Evolutionary conservation across 2,797 vertebrate genomes (phyloP), one percentile per base, ranked within the genome.

Genomic region (Ispidina picta): DNA sequence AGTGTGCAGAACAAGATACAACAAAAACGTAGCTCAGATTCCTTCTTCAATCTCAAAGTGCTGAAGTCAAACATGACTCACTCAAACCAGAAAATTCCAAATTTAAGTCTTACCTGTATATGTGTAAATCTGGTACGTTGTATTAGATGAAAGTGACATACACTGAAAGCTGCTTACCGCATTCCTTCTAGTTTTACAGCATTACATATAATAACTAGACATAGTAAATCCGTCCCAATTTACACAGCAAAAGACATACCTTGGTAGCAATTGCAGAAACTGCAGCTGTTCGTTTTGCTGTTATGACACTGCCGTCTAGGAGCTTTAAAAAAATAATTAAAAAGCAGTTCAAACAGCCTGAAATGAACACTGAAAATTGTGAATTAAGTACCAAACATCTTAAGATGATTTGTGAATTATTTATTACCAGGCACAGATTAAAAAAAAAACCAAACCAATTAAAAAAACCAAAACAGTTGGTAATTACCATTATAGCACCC

Each of bases 231-330:
- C n/a, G 23, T 21, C 39, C 33, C 8, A 4, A 0, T 39, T 9
- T 26, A 56, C 11, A 20, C 31, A 79, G 17, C 22, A 54, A 9
- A 20, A 66, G 35, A 80, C 95, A 66, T 95, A 98, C 99, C 98
- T 99, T 99, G 25, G 99, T 98, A 71, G 99, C 99, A 33, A 99
- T 99, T 48, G 98, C 99, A 29, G 99, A 99, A 56, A 97, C 98
- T 0, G 98, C 99, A 25, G 99, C 99, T 5, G 99, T 99, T 89
- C 99, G 98, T 96, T 98, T 99, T 21, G 94, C 93, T 51, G 99
- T 99, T 79, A 99, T 99, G 46, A 98, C 96, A 17, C 97, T 98
- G 54, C 99, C 99, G 93, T 98, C 98, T 90, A 99, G 98, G 63
- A 99, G 95, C 99, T 99, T 90, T 25, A 66, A 62, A 95, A 49